Conservation (phyloP, 53 echinoderm and acorn worm genomes). For the Luidia sarsii region DNA sequence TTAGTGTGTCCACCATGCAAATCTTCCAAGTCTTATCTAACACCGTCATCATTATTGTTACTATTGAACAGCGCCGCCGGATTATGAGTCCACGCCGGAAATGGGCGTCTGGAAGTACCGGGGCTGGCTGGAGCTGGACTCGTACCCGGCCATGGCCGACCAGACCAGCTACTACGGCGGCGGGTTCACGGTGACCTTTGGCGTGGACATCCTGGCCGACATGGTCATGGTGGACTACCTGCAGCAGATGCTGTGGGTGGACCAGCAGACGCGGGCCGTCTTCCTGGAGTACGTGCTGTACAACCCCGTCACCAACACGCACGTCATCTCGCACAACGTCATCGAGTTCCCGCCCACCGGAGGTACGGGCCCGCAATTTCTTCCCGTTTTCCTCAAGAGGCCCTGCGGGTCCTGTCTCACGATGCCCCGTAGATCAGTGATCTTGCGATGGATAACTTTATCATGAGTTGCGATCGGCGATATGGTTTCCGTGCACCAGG, state of each 20-base stretch:
- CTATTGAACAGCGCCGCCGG: constrained; percentile 31
- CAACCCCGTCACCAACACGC: constrained; percentile 75
- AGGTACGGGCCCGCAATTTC: too few species aligned
- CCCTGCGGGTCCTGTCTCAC: not conserved
- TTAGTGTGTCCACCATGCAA: too few species aligned
- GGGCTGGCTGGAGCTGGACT: constrained; percentile 80
- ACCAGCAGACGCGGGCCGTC: constrained; percentile 80
- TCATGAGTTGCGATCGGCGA: too few species aligned
- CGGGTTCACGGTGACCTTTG: constrained; percentile 69
- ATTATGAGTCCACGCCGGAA: constrained; percentile 14
- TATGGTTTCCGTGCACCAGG: too few species aligned
- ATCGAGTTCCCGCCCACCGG: constrained; percentile 79
- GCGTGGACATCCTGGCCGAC: constrained; percentile 59
- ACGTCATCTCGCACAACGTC: constrained; percentile 57
- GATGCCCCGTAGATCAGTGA: not conserved
- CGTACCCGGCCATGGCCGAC: constrained; percentile 73
- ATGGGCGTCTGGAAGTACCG: constrained; percentile 77
- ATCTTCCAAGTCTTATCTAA: too few species aligned
- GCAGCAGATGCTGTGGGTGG: constrained; percentile 66
- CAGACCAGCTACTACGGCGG: constrained; percentile 74
- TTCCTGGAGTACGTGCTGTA: constrained; percentile 82
- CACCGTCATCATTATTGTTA: too few species aligned
- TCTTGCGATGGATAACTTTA: too few species aligned
- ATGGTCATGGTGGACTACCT: constrained; percentile 74
- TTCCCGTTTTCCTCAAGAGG: not conserved